phyloP scores from a whole-genome alignment of 2,888 invertebrate genomes.

The Hirtodrosophila histrioides region DNA sequence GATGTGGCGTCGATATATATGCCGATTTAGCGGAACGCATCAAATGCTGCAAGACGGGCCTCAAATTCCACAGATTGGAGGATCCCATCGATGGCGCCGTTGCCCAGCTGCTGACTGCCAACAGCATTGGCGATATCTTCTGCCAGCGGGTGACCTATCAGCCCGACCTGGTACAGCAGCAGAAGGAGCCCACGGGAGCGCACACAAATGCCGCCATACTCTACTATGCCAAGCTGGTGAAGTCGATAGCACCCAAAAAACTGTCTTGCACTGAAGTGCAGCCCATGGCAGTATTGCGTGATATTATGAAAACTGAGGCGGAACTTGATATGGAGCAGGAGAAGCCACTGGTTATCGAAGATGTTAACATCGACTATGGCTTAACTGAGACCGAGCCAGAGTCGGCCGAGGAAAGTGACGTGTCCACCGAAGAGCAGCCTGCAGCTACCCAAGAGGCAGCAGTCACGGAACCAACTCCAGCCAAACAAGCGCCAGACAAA shows the following conservation, averaged over 20 bases:
- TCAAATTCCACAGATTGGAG: conserved; percentile 60
- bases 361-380: conserved; percentile 53
- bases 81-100: conserved; percentile 41
- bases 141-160: conserved; percentile 57
- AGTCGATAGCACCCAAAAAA: conserved; percentile 18
- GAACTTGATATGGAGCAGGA: conserved; percentile 29
- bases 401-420: neutral
- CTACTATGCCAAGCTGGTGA: conserved; percentile 61
- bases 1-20: conserved; percentile 61
- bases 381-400: conserved; percentile 27
- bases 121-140: conserved; percentile 80
- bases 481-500: neutral
- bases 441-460: neutral
- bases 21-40: conserved; percentile 72
- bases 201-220: conserved; percentile 59
- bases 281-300: conserved; percentile 55
- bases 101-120: conserved; percentile 70
- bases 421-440: neutral
- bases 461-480: neutral
- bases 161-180: conserved; percentile 27
- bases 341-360: conserved; percentile 36
- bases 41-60: conserved; percentile 73
- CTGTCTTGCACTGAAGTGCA: conserved; percentile 66
- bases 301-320: conserved; percentile 28
- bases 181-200: conserved; percentile 50